Percentiles rank a stretch among this genome's conserved stretches.
Evolutionary conservation across 2,888 invertebrate genomes (phyloP).

Genomic region (Hermodice carunculata): DNA sequence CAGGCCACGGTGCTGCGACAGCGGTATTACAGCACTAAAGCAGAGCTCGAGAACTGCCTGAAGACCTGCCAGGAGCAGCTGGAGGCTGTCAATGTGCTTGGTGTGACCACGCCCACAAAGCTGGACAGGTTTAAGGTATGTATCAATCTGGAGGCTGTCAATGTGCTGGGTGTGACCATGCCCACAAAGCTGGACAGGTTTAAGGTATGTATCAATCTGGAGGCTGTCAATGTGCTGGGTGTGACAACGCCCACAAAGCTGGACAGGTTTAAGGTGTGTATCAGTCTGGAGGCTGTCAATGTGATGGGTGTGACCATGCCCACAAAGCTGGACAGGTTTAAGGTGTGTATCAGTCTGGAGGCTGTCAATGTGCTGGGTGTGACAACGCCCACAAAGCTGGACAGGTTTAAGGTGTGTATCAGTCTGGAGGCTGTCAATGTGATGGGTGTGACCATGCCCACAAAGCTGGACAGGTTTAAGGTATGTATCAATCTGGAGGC

Average conservation of each 20-base stretch:
- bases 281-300: slow-evolving; percentile 47
- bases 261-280: slow-evolving; percentile 53
- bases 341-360: slow-evolving; percentile 52
- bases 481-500: slow-evolving; percentile 49
- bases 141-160: slow-evolving; percentile 45
- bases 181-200: slow-evolving; percentile 53
- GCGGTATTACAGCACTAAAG: slow-evolving; percentile 81
- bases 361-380: slow-evolving; percentile 46
- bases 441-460: slow-evolving; percentile 46
- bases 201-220: slow-evolving; percentile 52
- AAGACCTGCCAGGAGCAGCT: slow-evolving; percentile 51
- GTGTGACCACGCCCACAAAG: slow-evolving; percentile 50
- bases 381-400: slow-evolving; percentile 49
- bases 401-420: slow-evolving; percentile 53
- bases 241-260: slow-evolving; percentile 51
- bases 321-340: slow-evolving; percentile 53
- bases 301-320: slow-evolving; percentile 47
- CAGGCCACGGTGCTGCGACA: slow-evolving; percentile 85
- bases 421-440: slow-evolving; percentile 49
- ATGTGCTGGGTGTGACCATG: slow-evolving; percentile 46
- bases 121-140: slow-evolving; percentile 56
- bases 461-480: slow-evolving; percentile 55
- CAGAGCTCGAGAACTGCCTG: slow-evolving; percentile 48
- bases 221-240: slow-evolving; percentile 45
- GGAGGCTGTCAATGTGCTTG: slow-evolving; percentile 44